Evolutionary conservation across 2,113 vertebrate species (phyloP).

Genomic region (Balaenoptera acutorostrata): DNA sequence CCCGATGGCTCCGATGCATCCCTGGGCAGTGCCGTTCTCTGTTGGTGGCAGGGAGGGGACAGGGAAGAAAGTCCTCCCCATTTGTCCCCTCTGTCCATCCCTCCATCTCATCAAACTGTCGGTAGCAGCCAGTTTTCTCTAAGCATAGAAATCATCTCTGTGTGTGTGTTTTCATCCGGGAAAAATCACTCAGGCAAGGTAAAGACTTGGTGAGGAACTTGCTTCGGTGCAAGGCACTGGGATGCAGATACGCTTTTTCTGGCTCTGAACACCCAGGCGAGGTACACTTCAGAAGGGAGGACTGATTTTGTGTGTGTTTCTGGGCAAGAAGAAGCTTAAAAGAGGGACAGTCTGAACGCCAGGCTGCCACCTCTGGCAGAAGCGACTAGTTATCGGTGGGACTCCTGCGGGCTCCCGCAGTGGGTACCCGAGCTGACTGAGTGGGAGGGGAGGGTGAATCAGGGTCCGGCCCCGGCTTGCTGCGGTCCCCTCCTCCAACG

Average conservation of each 20-base stretch:
- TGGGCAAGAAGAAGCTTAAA: not conserved
- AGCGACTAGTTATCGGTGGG: slow-evolving; percentile 19
- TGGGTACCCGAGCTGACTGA: rapidly evolving
- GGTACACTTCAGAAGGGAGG: not conserved
- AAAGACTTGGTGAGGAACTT: not conserved
- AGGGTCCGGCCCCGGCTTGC: not conserved
- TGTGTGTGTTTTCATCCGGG: not conserved
- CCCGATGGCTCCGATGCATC: rapidly evolving
- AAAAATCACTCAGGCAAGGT: not conserved
- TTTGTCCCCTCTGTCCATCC: not conserved
- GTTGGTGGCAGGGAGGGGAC: not conserved
- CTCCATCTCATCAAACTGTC: not conserved
- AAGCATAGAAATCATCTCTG: not conserved
- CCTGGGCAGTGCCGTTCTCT: not conserved
- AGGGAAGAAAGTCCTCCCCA: not conserved
- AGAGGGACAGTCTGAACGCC: not conserved
- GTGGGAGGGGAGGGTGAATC: rapidly evolving
- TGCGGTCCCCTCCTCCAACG: not conserved
- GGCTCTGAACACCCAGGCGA: not conserved
- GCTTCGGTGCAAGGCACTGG: not conserved
- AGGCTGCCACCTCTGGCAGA: slow-evolving; percentile 5
- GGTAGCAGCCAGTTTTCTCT: not conserved
- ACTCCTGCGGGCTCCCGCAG: not conserved
- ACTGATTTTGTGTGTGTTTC: not conserved
- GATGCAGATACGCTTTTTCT: not conserved